Evolutionary conservation across 2,113 vertebrate species (phyloP).

Genomic region (Orycteropus afer): DNA sequence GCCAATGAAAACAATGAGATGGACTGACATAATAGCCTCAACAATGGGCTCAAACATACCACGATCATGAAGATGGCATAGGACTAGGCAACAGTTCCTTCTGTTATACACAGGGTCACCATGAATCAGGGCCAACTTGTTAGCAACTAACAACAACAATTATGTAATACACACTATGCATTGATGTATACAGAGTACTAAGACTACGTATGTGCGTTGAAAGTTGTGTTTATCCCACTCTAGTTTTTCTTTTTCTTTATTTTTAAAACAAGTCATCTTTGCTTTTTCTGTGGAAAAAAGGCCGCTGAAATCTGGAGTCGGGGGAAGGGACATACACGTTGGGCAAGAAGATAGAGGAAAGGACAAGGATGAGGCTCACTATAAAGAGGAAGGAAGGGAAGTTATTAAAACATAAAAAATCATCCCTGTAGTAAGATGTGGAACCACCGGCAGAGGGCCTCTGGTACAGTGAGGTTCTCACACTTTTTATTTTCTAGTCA

Average conservation of each 20-base stretch:
- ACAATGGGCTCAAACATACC: too few relatives aligned
- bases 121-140: too few relatives aligned
- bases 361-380: not conserved
- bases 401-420: not conserved
- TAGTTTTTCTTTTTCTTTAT: not conserved
- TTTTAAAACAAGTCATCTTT: not conserved
- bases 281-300: not conserved
- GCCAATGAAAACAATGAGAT: too few relatives aligned
- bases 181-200: not conserved
- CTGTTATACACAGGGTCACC: too few relatives aligned
- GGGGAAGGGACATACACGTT: not conserved
- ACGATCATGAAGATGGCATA: too few relatives aligned
- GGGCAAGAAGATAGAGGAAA: not conserved
- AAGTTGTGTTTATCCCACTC: not conserved
- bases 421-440: not conserved
- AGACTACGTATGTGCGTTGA: not conserved
- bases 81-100: too few relatives aligned
- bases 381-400: not conserved
- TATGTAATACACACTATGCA: not conserved
- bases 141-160: too few relatives aligned
- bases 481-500: not conserved
- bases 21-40: too few relatives aligned
- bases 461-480: not conserved
- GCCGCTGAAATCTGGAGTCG: not conserved
- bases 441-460: not conserved